Conservation (phyloP, 2,797 vertebrate genomes). For the Acrocephalus scirpaceus region DNA sequence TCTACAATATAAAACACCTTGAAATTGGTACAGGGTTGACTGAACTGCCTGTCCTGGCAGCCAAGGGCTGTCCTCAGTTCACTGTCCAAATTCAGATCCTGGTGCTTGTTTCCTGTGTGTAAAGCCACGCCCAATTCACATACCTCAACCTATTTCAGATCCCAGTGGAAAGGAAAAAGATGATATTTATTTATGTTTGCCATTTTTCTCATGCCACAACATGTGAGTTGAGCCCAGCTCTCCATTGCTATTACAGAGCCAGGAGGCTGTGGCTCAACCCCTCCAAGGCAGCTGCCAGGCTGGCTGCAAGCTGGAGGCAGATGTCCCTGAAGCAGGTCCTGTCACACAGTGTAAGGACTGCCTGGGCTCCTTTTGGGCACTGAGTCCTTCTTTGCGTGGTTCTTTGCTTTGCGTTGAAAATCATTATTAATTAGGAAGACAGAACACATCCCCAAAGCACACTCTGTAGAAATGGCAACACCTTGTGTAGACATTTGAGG, state of each 20-base stretch:
- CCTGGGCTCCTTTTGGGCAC: rapidly evolving
- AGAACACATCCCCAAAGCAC: neutral
- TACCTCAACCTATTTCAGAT: neutral
- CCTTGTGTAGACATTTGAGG: neutral
- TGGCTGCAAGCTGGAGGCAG: neutral
- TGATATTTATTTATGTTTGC: neutral
- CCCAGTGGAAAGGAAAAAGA: neutral
- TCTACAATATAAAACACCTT: neutral
- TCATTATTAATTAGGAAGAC: neutral
- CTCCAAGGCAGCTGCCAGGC: neutral
- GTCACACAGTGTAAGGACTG: neutral
- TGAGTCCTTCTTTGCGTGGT: rapidly evolving
- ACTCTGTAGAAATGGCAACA: neutral
- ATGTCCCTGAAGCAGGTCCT: neutral
- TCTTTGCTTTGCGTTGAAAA: neutral
- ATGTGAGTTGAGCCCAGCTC: neutral
- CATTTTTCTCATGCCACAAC: neutral
- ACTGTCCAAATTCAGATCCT: rapidly evolving
- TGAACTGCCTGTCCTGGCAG: neutral
- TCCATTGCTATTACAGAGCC: rapidly evolving
- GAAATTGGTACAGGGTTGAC: neutral
- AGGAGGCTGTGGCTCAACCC: neutral
- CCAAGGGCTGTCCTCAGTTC: rapidly evolving
- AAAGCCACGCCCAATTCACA: neutral
- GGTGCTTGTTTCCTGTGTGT: neutral